phyloP scores from a whole-genome alignment of 2,113 vertebrate species.

The Ophiodon elongatus region DNA sequence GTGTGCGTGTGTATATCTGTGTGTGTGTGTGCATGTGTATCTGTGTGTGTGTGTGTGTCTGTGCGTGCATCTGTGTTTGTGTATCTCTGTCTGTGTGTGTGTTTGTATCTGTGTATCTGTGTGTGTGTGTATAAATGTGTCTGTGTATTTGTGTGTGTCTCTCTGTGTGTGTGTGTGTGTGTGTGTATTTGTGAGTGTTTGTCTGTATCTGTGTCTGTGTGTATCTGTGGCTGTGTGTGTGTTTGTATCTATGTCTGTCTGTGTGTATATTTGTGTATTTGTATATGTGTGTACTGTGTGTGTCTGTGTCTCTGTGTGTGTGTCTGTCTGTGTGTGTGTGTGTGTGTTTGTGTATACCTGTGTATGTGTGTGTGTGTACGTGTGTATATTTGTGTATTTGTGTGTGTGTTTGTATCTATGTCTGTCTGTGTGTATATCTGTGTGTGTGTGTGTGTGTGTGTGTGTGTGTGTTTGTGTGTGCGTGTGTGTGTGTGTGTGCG shows the following conservation, averaged over 20 bases:
- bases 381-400: slow-evolving; percentile 33
- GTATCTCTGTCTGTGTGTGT: too few species aligned
- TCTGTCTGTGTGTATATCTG: slow-evolving; percentile 18
- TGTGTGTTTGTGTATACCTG: not conserved
- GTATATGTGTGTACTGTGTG: not conserved
- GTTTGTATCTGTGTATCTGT: not conserved
- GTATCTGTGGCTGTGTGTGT: slow-evolving; percentile 18
- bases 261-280: not conserved
- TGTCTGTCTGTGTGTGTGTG: too few species aligned
- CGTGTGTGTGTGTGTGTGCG: not conserved
- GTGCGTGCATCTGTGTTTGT: too few species aligned
- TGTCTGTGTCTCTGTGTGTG: too few species aligned
- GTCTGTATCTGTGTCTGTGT: too few species aligned
- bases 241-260: too few species aligned
- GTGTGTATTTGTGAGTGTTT: not conserved
- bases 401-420: too few species aligned
- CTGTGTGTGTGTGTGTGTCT: slow-evolving; percentile 5
- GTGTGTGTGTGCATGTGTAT: not conserved
- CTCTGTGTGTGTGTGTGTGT: not conserved
- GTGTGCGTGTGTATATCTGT: too few species aligned
- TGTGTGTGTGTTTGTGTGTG: not conserved
- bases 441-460: not conserved
- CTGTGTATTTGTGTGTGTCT: slow-evolving; percentile 35
- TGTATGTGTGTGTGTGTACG: slow-evolving; percentile 1
- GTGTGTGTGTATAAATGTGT: too few species aligned